phyloP scores from a whole-genome alignment of 2,797 vertebrate species.

The Neosalanx taihuensis region DNA sequence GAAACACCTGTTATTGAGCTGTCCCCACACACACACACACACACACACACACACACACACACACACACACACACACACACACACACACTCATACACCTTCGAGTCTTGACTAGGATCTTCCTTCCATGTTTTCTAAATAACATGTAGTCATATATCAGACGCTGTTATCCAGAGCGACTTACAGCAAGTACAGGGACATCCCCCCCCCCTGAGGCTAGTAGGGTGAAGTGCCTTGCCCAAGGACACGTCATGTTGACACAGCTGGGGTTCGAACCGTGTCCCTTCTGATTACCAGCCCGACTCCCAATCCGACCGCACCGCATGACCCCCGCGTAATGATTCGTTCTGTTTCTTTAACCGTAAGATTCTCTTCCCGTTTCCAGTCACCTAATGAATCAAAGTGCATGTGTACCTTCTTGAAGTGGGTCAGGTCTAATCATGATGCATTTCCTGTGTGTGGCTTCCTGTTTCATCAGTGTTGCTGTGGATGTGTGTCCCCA shows the following conservation, averaged over 20 bases:
- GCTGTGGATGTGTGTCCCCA: slow-evolving; percentile 21
- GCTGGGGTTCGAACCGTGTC: too few relatives aligned
- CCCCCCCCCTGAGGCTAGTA: too few relatives aligned
- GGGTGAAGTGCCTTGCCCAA: too few relatives aligned
- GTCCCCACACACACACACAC: not conserved
- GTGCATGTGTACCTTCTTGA: slow-evolving; percentile 30
- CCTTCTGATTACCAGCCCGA: too few relatives aligned
- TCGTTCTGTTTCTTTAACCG: too few relatives aligned
- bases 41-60: not conserved
- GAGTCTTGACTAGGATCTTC: too few relatives aligned
- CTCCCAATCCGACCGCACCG: too few relatives aligned
- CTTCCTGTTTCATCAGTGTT: slow-evolving; percentile 11
- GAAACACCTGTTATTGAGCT: not conserved
- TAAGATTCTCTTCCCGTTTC: slow-evolving; percentile 13
- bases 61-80: not conserved
- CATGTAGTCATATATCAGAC: too few relatives aligned
- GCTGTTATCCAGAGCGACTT: too few relatives aligned
- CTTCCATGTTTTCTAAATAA: not conserved
- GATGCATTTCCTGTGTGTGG: slow-evolving; percentile 32
- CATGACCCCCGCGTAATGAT: too few relatives aligned
- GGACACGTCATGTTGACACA: too few relatives aligned
- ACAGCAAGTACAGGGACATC: too few relatives aligned
- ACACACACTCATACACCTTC: not conserved
- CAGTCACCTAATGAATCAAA: slow-evolving; percentile 26
- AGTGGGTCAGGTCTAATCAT: slow-evolving; percentile 30